Evolutionary conservation across 2,888 invertebrate species (phyloP).

Genomic region (Euclidia mi): DNA sequence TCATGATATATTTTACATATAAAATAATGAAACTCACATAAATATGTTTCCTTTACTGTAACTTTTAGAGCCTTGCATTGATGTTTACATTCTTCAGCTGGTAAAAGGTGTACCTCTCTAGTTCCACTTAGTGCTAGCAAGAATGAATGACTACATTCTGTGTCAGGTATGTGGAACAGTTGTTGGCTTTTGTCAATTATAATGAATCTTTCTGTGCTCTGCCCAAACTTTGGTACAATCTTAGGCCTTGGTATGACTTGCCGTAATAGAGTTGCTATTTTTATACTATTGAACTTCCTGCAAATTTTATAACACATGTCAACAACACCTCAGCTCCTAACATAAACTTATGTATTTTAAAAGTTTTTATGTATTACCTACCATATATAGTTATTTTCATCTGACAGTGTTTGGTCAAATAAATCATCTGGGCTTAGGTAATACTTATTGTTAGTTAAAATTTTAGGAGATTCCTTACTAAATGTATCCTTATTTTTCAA

Average conservation of each 20-base stretch:
- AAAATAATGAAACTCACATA: constrained; percentile 90
- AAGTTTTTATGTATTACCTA: too few relatives aligned
- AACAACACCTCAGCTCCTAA: background rate
- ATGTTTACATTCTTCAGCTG: constrained; percentile 93
- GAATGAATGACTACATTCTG: constrained; percentile 95
- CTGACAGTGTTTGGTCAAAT: constrained; percentile 61
- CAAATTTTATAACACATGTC: constrained; percentile 39
- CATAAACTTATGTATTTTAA: too few relatives aligned
- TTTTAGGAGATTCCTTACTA: constrained; percentile 91
- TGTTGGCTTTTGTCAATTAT: constrained; percentile 93
- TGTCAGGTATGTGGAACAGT: constrained; percentile 93
- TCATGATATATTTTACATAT: background rate
- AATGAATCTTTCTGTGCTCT: constrained; percentile 94
- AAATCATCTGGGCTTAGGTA: constrained; percentile 78
- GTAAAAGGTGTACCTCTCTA: constrained; percentile 92
- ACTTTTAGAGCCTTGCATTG: constrained; percentile 93
- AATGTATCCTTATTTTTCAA: constrained; percentile 90
- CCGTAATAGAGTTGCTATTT: constrained; percentile 92
- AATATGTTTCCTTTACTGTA: constrained; percentile 92
- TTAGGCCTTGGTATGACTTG: constrained; percentile 93
- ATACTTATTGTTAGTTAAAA: constrained; percentile 81
- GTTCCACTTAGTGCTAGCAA: constrained; percentile 93
- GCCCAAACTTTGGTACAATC: constrained; percentile 93
- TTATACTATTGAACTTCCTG: constrained; percentile 95
- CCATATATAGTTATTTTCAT: constrained; percentile 72